Evolutionary conservation across 1,140 invertebrate species (phyloP).

Genomic region (Dysdera silvatica): DNA sequence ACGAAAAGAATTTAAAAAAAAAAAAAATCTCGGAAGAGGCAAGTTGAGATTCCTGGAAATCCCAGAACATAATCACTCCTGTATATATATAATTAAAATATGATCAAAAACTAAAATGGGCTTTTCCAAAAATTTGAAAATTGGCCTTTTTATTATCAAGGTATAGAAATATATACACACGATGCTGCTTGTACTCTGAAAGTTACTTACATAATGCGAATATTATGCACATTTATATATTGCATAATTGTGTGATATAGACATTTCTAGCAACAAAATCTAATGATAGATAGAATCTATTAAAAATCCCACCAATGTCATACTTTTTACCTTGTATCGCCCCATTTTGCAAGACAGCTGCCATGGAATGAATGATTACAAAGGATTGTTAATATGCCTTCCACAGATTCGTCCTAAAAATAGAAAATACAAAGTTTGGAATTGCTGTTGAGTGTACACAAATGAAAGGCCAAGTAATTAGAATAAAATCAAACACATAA

Average conservation of each 20-base stretch:
- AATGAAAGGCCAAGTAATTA: neutral
- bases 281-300: neutral
- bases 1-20: too few species aligned
- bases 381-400: slow-evolving; percentile 92
- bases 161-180: too few species aligned
- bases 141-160: too few species aligned
- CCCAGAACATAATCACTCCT: too few species aligned
- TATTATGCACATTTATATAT: too few species aligned
- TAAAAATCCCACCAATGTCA: neutral
- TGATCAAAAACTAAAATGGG: too few species aligned
- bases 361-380: slow-evolving; percentile 98
- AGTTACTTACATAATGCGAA: too few species aligned
- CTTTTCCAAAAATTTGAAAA: too few species aligned
- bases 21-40: too few species aligned
- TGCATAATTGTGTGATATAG: neutral
- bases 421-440: slow-evolving; percentile 2
- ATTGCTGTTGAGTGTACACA: neutral
- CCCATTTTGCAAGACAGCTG: slow-evolving; percentile 89
- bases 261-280: neutral
- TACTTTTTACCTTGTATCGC: slow-evolving; percentile 39
- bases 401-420: slow-evolving; percentile 87
- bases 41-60: too few species aligned
- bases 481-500: neutral
- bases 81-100: too few species aligned
- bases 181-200: too few species aligned